Conservation (phyloP, 2,888 invertebrate species). For the Melanostoma scalare region DNA sequence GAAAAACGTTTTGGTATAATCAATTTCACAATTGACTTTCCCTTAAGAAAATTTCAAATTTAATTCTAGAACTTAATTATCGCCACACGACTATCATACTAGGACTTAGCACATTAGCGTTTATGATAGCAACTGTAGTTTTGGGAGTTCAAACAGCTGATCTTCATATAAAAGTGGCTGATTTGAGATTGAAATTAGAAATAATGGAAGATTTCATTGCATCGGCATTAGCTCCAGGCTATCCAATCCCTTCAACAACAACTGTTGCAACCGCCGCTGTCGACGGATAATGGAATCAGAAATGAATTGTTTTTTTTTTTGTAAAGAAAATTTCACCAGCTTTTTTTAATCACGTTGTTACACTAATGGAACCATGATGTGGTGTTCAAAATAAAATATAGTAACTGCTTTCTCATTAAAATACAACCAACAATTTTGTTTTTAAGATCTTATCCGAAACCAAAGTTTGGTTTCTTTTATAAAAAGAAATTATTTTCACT, state of each 20-base stretch:
- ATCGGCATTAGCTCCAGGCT: conserved; percentile 42
- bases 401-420: too few relatives aligned
- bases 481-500: too few relatives aligned
- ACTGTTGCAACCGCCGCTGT: neutral
- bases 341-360: too few relatives aligned
- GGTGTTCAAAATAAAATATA: too few relatives aligned
- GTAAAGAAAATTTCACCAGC: too few relatives aligned
- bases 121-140: conserved; percentile 75
- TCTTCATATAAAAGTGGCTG: conserved; percentile 74
- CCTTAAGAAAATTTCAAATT: neutral
- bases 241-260: conserved; percentile 39
- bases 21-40: neutral
- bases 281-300: too few relatives aligned
- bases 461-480: too few relatives aligned
- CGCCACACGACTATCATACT: conserved; percentile 73
- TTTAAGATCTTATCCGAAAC: too few relatives aligned
- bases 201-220: conserved; percentile 75
- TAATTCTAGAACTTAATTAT: conserved; percentile 15
- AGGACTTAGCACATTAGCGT: conserved; percentile 75
- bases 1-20: conserved; percentile 26
- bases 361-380: too few relatives aligned
- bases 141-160: conserved; percentile 75
- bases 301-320: too few relatives aligned
- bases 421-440: too few relatives aligned
- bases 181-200: conserved; percentile 75